Evolutionary conservation across 2,888 invertebrate species (phyloP).

Genomic region (Abrostola tripartita): DNA sequence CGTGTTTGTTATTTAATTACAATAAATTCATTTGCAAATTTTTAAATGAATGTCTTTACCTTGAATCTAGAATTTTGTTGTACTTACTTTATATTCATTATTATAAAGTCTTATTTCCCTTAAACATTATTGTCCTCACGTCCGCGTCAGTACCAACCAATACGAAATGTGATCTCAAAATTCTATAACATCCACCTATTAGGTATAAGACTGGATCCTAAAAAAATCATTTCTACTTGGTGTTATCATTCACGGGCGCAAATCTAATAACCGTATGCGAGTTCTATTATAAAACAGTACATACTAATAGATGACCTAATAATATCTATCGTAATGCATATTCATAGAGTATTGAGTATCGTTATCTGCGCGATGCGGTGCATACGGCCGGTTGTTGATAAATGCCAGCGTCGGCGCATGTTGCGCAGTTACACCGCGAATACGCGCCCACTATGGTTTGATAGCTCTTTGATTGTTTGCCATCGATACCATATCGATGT

Average conservation of each 20-base stretch:
- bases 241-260: neutral
- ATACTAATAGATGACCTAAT: conserved; percentile 36
- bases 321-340: conserved; percentile 41
- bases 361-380: conserved; percentile 46
- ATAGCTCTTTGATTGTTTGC: conserved; percentile 45
- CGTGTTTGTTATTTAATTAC: too few relatives aligned
- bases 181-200: neutral
- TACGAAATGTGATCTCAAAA: too few relatives aligned
- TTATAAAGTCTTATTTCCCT: too few relatives aligned
- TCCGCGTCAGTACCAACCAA: too few relatives aligned
- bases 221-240: neutral
- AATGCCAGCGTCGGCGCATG: conserved; percentile 34
- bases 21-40: too few relatives aligned
- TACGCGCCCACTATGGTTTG: conserved; percentile 37
- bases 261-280: neutral
- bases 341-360: conserved; percentile 40
- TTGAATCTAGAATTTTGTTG: too few relatives aligned
- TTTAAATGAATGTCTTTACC: too few relatives aligned
- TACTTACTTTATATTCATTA: too few relatives aligned
- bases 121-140: too few relatives aligned
- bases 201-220: neutral
- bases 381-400: conserved; percentile 42
- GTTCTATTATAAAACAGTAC: conserved; percentile 23
- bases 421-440: conserved; percentile 43
- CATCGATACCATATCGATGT: conserved; percentile 41